Percentiles rank a stretch among this genome's conserved stretches.
Evolutionary conservation across 2,113 vertebrate species (phyloP).

Genomic region (Canis aureus): DNA sequence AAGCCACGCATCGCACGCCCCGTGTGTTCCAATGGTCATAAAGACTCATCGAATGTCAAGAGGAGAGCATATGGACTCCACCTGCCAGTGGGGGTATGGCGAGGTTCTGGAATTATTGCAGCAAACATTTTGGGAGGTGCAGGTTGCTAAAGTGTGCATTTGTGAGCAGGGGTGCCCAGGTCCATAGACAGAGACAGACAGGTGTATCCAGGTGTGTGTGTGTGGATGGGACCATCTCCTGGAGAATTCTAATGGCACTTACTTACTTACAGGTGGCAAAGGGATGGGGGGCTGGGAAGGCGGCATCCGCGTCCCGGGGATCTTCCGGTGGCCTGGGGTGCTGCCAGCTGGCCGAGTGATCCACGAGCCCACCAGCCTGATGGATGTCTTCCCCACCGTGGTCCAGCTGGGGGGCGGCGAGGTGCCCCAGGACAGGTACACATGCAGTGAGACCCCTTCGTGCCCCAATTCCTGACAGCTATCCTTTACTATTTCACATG

Average conservation of each 20-base stretch:
- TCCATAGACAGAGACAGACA: background rate
- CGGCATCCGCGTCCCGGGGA: constrained; percentile 95
- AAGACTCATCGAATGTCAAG: rapidly evolving
- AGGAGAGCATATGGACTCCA: too few relatives aligned
- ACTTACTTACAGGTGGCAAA: constrained; percentile 91
- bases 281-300: constrained; percentile 97
- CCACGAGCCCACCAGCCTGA: constrained; percentile 94
- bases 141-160: background rate
- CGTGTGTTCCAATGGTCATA: rapidly evolving
- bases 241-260: rapidly evolving
- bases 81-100: rapidly evolving
- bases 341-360: constrained; percentile 89
- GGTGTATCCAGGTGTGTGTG: rapidly evolving
- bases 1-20: background rate
- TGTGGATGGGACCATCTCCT: rapidly evolving
- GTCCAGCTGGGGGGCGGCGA: constrained; percentile 88
- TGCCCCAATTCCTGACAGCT: too few relatives aligned
- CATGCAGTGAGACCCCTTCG: rapidly evolving
- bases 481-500: rapidly evolving
- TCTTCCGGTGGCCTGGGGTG: constrained; percentile 94
- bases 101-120: background rate
- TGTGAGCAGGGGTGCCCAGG: background rate
- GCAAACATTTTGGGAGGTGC: rapidly evolving
- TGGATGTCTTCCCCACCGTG: constrained; percentile 96
- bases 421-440: constrained; percentile 91